Evolutionary conservation across 2,797 vertebrate species (phyloP).

Genomic region (Melanotaenia trifasciata): DNA sequence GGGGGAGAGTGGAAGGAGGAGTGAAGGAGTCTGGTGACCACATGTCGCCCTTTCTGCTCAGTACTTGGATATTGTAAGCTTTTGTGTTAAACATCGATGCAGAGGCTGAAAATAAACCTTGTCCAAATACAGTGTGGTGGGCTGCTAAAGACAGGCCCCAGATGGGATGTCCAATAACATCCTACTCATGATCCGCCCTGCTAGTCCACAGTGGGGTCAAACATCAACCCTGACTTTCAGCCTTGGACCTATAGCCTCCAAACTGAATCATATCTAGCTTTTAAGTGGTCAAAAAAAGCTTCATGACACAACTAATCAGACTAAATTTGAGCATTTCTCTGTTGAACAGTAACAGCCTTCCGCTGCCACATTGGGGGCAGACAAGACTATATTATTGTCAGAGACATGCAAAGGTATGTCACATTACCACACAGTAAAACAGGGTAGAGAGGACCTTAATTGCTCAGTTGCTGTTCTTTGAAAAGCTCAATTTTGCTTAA

Average conservation of each 20-base stretch:
- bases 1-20: conserved; percentile 24
- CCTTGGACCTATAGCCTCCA: conserved; percentile 7
- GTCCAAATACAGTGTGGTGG: conserved; percentile 71
- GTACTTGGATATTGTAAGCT: conserved; percentile 68
- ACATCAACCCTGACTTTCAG: conserved; percentile 47
- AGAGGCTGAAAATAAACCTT: conserved; percentile 77
- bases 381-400: conserved; percentile 66
- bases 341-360: conserved; percentile 1
- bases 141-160: conserved; percentile 65
- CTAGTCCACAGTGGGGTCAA: conserved; percentile 22
- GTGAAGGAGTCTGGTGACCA: conserved; percentile 85
- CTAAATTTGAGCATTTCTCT: not conserved
- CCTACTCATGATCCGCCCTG: conserved; percentile 14
- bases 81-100: conserved; percentile 77
- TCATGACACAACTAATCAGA: conserved; percentile 12
- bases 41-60: conserved; percentile 79
- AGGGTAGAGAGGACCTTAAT: conserved; percentile 73
- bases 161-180: conserved; percentile 51
- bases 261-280: conserved; percentile 5
- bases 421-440: conserved; percentile 71
- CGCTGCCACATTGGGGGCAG: conserved; percentile 44
- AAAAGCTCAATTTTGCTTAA: conserved; percentile 61
- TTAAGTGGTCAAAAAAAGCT: not conserved
- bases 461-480: conserved; percentile 68
- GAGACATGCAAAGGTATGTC: conserved; percentile 62